A percentile compares a stretch with the other conserved stretches of the same genome.
Conservation (phyloP, 2,113 vertebrate species). For the Potamarius usumacintae region DNA sequence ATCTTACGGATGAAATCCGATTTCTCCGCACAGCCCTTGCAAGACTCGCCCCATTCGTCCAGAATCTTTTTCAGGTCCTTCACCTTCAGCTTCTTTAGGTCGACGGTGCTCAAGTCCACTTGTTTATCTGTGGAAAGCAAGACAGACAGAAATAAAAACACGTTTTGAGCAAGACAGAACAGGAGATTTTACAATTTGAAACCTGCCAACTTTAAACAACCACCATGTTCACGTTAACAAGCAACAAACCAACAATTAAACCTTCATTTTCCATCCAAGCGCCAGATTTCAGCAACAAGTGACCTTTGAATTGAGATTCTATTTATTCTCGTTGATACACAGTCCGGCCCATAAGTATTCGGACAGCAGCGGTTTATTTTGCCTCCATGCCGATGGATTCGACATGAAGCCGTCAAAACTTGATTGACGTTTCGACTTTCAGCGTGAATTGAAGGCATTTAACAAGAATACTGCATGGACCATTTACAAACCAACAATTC, state of each 20-base stretch:
- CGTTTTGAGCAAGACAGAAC: background rate
- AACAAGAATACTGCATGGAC: too few relatives aligned
- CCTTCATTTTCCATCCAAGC: too few relatives aligned
- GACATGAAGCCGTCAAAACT: too few relatives aligned
- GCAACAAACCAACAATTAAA: background rate
- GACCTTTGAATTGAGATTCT: background rate
- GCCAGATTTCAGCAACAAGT: background rate
- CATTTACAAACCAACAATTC: too few relatives aligned
- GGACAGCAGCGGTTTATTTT: too few relatives aligned
- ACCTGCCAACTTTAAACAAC: background rate
- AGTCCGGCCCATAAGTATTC: too few relatives aligned
- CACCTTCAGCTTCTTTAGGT: constrained; percentile 93
- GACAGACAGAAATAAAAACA: background rate
- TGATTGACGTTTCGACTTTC: too few relatives aligned
- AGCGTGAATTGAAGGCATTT: too few relatives aligned
- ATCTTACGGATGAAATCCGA: constrained; percentile 95
- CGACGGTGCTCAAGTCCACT: constrained; percentile 89
- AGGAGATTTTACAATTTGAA: background rate
- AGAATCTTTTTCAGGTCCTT: constrained; percentile 96
- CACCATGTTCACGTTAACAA: background rate
- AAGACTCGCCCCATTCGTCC: constrained; percentile 95
- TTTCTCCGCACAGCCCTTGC: constrained; percentile 96
- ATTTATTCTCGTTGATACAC: background rate
- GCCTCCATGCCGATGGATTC: too few relatives aligned
- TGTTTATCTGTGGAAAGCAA: constrained; percentile 81